Evolutionary conservation across 2,113 vertebrate genomes (phyloP).

Genomic region (Oreochromis aureus): DNA sequence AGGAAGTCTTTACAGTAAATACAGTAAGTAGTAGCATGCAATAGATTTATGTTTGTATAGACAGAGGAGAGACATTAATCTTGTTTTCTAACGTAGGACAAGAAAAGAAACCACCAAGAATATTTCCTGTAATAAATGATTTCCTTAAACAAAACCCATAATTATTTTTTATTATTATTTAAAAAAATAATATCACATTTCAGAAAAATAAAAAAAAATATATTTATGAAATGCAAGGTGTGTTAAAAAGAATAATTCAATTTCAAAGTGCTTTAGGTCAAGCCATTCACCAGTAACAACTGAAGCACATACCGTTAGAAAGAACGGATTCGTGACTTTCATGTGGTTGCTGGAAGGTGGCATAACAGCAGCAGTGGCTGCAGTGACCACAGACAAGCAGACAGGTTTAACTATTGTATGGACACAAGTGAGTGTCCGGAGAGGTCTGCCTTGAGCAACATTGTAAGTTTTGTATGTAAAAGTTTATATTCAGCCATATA

Average conservation of each 20-base stretch:
- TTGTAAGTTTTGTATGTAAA: neutral
- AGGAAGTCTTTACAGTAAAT: neutral
- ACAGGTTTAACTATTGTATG: neutral
- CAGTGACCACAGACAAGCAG: neutral
- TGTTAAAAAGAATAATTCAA: neutral
- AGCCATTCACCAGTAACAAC: neutral
- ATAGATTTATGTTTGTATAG: neutral
- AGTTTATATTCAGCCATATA: neutral
- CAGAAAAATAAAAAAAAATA: neutral
- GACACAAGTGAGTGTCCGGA: accelerated
- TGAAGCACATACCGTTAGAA: neutral
- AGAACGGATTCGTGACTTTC: neutral
- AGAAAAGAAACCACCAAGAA: neutral
- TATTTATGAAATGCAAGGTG: neutral
- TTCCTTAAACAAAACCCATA: neutral
- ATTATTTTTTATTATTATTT: neutral
- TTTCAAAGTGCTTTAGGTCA: neutral
- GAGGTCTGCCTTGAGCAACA: accelerated
- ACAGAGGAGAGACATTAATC: neutral
- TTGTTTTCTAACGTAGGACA: neutral
- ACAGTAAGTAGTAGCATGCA: neutral
- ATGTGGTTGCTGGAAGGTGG: neutral
- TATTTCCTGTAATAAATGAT: neutral
- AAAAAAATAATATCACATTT: neutral
- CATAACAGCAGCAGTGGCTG: neutral